These are phyloP conservation scores for Sebastolobus alascanus DNA, from an alignment of 2,797 vertebrate species.

Conservation along the genomic window DNA sequence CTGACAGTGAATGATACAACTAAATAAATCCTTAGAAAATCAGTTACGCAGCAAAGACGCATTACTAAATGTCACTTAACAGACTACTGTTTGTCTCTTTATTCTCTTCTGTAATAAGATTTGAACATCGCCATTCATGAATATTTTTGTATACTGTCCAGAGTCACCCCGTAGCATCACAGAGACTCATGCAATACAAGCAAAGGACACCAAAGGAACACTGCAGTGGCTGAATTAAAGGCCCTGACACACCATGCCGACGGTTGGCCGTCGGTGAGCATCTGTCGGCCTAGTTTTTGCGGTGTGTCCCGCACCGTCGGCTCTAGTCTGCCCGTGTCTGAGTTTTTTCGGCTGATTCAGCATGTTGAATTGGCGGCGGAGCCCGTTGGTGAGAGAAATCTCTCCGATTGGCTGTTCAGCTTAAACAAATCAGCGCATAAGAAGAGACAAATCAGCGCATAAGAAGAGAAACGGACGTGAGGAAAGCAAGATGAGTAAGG, in stretches of 20 bases:
- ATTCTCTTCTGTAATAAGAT: neutral
- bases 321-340: no score
- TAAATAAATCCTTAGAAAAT: neutral
- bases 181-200: constrained; percentile 78
- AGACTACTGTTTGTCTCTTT: neutral
- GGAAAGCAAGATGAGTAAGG: no score
- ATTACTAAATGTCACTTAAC: neutral
- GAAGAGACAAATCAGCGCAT: no score
- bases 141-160: neutral
- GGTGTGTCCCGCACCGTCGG: no score
- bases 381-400: no score
- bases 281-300: no score
- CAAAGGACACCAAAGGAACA: constrained; percentile 64
- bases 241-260: neutral
- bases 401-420: no score
- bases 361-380: no score
- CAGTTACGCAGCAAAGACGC: neutral
- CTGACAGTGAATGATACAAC: constrained; percentile 1
- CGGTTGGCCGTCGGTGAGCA: no score
- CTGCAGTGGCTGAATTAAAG: constrained; percentile 42
- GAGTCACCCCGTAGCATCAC: constrained; percentile 46
- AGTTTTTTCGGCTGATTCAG: no score
- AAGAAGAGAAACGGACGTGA: no score
- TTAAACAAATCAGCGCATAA: no score
- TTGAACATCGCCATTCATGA: constrained; percentile 11